A percentile compares a stretch with the other conserved stretches of the same genome.
Evolutionary conservation across 92 coral and sea anemone species (phyloP).

Genomic region (Phenganax marumi): DNA sequence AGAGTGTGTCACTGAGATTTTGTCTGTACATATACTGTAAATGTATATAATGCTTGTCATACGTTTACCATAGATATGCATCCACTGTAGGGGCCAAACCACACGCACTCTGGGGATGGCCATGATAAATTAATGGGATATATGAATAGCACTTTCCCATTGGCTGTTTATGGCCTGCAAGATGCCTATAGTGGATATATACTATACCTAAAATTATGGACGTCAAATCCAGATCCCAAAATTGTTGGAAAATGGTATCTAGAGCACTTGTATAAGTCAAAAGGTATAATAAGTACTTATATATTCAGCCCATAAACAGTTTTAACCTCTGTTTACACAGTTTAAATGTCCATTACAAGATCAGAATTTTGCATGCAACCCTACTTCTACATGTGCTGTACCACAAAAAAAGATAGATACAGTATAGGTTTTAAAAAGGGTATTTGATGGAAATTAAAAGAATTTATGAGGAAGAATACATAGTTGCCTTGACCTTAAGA

Average conservation of each 20-base stretch:
- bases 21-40: neutral
- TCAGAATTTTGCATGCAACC: neutral
- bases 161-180: neutral
- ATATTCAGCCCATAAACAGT: neutral
- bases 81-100: conserved; percentile 3
- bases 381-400: neutral
- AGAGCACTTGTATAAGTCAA: too few relatives aligned
- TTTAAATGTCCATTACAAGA: neutral
- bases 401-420: neutral
- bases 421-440: neutral
- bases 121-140: conserved; percentile 14
- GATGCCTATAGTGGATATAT: neutral
- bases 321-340: neutral
- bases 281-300: too few relatives aligned
- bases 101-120: conserved; percentile 5
- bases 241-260: too few relatives aligned
- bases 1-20: neutral
- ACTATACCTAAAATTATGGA: neutral
- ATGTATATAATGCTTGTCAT: neutral
- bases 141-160: conserved; percentile 3
- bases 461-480: neutral
- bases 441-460: neutral
- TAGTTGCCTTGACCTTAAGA: neutral
- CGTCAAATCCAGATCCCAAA: too few relatives aligned
- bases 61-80: neutral